Base-by-base conservation (phyloP, 2,888 invertebrate genomes). In the Himalopsyche japonica region DNA sequence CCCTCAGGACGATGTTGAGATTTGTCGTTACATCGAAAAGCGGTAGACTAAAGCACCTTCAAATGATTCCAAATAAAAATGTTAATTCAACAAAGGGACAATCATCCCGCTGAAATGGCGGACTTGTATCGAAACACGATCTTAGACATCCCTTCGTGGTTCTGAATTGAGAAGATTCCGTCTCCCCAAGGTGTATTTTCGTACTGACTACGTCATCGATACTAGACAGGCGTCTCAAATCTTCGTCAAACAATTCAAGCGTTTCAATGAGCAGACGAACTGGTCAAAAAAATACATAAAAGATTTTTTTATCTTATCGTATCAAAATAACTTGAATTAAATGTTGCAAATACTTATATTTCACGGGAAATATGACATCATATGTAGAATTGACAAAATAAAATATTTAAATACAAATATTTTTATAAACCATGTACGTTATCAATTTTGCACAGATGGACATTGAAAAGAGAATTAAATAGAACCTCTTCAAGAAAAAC, bases 71-170 rank as follows among this genome's bases (percentile, higher is more conserved):
- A 84, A 86, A 86, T 86, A 86, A 86, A 86, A 86, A 86, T 86
- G 86, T 86, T 86, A 85, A 86, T 85, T 86, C 85, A 78, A 78
- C 82, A 82, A 82, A 84, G 80, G 86, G 82, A 85, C 89, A 89
- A 90, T 90, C 89, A 89, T 88, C 88, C 84, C 87, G 88, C 88
- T 88, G 88, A 87, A 87, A 88, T 88, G 87, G 88, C 88, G 82
- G 80, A 87, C 88, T 88, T 88, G 86, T 85, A 82, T 82, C 49
- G 80, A 64, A 57, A 57, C 24, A 78, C 47, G 43, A 76, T 57
- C 78, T 76, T 27, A 78, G 24, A 43, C 47, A 78, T 47, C 34
- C 47, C 78, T 37, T 78, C 47, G 43, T 24, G 47, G 78, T 78
- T 47, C 81, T 34, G 64, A 81, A 78, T 80, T 47, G 70, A 43